These are phyloP conservation scores for Rana temporaria DNA, from an alignment of 2,113 vertebrate species.

Conservation along the genomic window DNA sequence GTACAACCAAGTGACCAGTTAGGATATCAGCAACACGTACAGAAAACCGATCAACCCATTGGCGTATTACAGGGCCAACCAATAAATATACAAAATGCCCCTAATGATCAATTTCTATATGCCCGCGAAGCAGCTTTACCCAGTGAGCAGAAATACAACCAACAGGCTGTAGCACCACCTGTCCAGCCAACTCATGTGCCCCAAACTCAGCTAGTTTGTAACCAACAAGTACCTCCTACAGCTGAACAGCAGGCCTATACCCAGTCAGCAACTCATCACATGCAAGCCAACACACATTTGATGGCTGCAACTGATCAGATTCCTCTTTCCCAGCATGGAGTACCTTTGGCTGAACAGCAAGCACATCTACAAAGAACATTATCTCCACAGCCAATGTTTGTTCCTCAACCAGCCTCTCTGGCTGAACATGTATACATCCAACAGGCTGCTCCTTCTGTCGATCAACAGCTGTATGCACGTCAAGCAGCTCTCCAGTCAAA, in stretches of 20 bases:
- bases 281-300: neutral
- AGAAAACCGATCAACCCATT: too few relatives aligned
- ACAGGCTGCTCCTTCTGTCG: neutral
- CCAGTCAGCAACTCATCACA: neutral
- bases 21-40: too few relatives aligned
- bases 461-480: neutral
- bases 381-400: neutral
- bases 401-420: neutral
- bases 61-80: too few relatives aligned
- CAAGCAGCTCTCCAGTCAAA: neutral
- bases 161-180: too few relatives aligned
- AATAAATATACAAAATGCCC: neutral
- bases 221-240: neutral
- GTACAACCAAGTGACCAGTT: too few relatives aligned
- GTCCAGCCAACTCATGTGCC: neutral
- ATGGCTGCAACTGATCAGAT: neutral
- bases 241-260: conserved; percentile 12
- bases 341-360: conserved; percentile 3
- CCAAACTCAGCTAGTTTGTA: neutral
- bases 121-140: neutral
- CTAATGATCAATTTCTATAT: neutral
- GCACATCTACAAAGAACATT: neutral
- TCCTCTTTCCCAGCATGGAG: neutral
- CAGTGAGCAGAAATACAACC: neutral
- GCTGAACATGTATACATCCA: conserved; percentile 8